These are phyloP conservation scores for Thalassophryne amazonica DNA, from an alignment of 2,797 vertebrate species.

Conservation along the genomic window DNA sequence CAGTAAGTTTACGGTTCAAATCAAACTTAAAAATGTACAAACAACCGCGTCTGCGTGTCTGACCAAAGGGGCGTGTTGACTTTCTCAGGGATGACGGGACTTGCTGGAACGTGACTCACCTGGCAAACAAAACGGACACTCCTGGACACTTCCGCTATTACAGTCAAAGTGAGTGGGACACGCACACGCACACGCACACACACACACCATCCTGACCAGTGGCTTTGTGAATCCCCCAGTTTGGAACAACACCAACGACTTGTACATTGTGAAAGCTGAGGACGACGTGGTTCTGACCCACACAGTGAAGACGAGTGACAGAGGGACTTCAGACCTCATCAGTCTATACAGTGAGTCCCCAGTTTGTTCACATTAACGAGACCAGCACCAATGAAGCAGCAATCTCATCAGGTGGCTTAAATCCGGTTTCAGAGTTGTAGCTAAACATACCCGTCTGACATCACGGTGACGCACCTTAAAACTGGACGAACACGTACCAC, in stretches of 20 bases:
- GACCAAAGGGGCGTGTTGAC: no score
- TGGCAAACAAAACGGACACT: slow-evolving; percentile 73
- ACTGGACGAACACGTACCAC: no score
- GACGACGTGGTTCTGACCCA: slow-evolving; percentile 75
- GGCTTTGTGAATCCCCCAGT: slow-evolving; percentile 56
- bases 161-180: slow-evolving; percentile 77
- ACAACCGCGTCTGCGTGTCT: no score
- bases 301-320: slow-evolving; percentile 73
- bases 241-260: slow-evolving; percentile 77
- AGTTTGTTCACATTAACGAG: no score
- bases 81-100: slow-evolving; percentile 74
- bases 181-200: not conserved
- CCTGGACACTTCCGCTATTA: slow-evolving; percentile 81
- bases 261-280: slow-evolving; percentile 79
- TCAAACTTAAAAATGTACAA: not conserved
- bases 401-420: no score
- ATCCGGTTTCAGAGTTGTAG: no score
- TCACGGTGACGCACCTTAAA: no score
- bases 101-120: slow-evolving; percentile 77
- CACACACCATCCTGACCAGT: not conserved
- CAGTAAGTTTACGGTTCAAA: slow-evolving; percentile 65
- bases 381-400: no score
- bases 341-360: slow-evolving; percentile 84
- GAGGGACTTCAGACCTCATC: slow-evolving; percentile 69
- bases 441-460: no score